Evolutionary conservation across 2,113 vertebrate species (phyloP).

Genomic region (Anoplopoma fimbria): DNA sequence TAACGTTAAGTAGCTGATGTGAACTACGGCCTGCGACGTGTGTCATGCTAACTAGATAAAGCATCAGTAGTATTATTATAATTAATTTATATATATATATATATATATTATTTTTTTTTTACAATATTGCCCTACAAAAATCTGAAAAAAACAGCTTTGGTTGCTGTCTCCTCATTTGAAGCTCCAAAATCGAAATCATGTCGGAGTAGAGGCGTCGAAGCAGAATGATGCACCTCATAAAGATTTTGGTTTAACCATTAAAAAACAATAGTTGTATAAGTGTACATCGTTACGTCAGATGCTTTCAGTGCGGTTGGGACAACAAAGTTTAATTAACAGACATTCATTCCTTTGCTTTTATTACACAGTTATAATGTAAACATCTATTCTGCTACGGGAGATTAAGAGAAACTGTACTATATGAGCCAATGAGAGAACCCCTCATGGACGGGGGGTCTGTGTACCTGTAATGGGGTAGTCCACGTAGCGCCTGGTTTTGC

Average conservation of each 20-base stretch:
- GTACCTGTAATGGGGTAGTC: constrained; percentile 99
- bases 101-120: too few species aligned
- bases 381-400: neutral
- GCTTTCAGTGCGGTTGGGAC: neutral
- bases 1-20: too few species aligned
- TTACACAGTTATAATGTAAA: neutral
- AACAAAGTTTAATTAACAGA: neutral
- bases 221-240: too few species aligned
- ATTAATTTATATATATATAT: too few species aligned
- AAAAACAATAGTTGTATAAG: neutral
- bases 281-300: neutral
- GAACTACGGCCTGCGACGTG: too few species aligned
- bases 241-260: neutral
- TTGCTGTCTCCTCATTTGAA: too few species aligned
- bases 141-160: too few species aligned
- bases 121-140: too few species aligned
- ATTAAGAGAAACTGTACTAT: neutral
- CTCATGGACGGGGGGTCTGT: too few species aligned
- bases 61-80: too few species aligned
- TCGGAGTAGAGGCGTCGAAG: neutral
- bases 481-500: constrained; percentile 96
- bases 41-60: too few species aligned
- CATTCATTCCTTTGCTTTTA: neutral
- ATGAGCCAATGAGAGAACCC: neutral
- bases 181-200: neutral